Evolutionary conservation across 2,888 invertebrate species (phyloP).

Genomic region (Dryobotodes eremita): DNA sequence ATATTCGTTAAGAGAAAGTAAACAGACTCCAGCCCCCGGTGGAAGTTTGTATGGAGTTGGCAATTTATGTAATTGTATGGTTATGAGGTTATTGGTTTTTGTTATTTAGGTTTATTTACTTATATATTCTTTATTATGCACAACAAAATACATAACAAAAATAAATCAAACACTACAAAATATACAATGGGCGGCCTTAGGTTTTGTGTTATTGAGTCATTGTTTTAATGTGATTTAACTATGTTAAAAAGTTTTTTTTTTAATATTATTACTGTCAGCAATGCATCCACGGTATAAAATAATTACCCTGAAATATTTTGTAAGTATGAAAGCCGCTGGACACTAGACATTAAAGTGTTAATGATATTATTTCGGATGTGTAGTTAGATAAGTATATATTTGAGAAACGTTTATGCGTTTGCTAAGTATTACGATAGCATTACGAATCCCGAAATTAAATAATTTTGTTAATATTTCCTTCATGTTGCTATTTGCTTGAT

Average conservation of each 20-base stretch:
- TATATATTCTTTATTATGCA: too few relatives aligned
- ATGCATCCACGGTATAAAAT: too few relatives aligned
- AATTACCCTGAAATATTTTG: background rate
- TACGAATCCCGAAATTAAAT: background rate
- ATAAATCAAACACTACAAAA: too few relatives aligned
- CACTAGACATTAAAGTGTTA: background rate
- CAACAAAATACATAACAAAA: too few relatives aligned
- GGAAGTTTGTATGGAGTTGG: constrained; percentile 42
- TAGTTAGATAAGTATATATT: background rate
- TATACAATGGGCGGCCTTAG: too few relatives aligned
- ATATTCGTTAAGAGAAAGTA: constrained; percentile 80
- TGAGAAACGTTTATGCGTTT: background rate
- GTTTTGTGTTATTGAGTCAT: background rate
- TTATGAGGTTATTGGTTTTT: constrained; percentile 14
- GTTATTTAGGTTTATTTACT: too few relatives aligned
- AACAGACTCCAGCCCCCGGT: constrained; percentile 56
- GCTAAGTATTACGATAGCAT: background rate
- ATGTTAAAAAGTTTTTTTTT: too few relatives aligned
- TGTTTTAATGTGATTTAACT: background rate
- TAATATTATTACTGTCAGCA: too few relatives aligned
- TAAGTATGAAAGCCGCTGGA: background rate
- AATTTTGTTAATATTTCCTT: background rate
- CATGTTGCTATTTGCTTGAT: background rate
- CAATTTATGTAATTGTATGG: constrained; percentile 47
- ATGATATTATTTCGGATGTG: background rate